Base-by-base conservation (phyloP, 2,888 invertebrate species). In the Drosophila fungiperda region DNA sequence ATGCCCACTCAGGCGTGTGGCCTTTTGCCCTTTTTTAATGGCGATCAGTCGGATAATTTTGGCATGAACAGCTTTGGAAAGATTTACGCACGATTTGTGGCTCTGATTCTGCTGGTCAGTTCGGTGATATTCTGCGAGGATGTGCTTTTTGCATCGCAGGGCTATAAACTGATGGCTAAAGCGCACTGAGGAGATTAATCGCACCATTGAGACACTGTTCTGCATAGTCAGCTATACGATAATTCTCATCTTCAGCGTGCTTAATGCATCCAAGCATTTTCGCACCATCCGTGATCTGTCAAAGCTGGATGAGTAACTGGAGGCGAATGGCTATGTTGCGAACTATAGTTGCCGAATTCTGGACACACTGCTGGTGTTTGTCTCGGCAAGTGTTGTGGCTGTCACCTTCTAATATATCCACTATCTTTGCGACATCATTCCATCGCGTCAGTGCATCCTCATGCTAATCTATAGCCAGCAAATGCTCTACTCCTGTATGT, bases 161-260 rank as follows among this genome's bases (percentile, higher is more conserved):
- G 80, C 9, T 91, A 89, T 58, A 83, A 83, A 29, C 40, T 91
- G 33, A 73, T 84, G 58, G 36, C 69, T 17, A 81, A 76, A 9
- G 38, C 72, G 12, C 85, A 83, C 91, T 2, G 92, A 90, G 67
- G 83, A 89, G 57, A 90, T 91, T 17, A 91, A 91, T 65, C 82
- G 90, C 17, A 89, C 90, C 9, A 89, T 91, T 40, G 91, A 91
- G 71, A 91, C 90, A 11, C 72, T 91, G 0, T 85, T 91, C 49
- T 90, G 92, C 69, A 82, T 92, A 4, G 66, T 69, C 32, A 89
- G 91, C 74, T 92, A 89, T 54, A 87, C 86, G 1, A 77, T 86
- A 55, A 87, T 92, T 59, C 77, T 83, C 2, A 7, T 86, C 1
- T 82, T 90, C 5, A 81, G 86, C 48, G 80, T 80, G 0, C 61